These are phyloP conservation scores for Drosophila arawakana DNA, from an alignment of 1,140 invertebrate species.

Conservation along the genomic window DNA sequence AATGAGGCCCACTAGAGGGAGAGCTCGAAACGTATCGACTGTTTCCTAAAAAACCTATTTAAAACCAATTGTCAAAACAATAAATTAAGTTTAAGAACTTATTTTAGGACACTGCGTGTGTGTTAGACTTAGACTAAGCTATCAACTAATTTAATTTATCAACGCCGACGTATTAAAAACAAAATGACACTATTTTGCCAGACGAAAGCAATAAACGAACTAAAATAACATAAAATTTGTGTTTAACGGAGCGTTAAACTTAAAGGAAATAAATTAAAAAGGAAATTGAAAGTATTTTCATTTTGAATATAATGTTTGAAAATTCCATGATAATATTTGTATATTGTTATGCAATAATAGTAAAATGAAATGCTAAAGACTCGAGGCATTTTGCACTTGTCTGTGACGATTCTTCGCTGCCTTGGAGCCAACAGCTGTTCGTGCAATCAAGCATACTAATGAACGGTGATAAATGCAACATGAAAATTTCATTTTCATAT, in stretches of 20 bases:
- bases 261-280: background rate
- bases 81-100: slow-evolving; percentile 9
- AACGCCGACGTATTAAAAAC: slow-evolving; percentile 22
- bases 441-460: slow-evolving; percentile 71
- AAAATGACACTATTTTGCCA: slow-evolving; percentile 42
- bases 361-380: slow-evolving; percentile 44
- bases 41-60: slow-evolving; percentile 33
- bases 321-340: background rate
- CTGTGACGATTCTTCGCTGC: slow-evolving; percentile 43
- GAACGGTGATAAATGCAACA: slow-evolving; percentile 69
- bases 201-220: slow-evolving; percentile 67
- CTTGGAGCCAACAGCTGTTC: slow-evolving; percentile 70
- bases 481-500: slow-evolving; percentile 58
- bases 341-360: slow-evolving; percentile 5
- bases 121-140: slow-evolving; percentile 23
- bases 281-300: background rate
- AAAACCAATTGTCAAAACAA: background rate
- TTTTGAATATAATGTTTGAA: background rate
- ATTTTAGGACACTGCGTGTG: slow-evolving; percentile 17
- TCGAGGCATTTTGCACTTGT: slow-evolving; percentile 59
- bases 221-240: slow-evolving; percentile 39
- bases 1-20: slow-evolving; percentile 50
- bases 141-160: slow-evolving; percentile 36
- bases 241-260: slow-evolving; percentile 46
- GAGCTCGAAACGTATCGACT: background rate